Conservation (phyloP, 2,797 vertebrate genomes). For the Centroberyx gerrardi region DNA sequence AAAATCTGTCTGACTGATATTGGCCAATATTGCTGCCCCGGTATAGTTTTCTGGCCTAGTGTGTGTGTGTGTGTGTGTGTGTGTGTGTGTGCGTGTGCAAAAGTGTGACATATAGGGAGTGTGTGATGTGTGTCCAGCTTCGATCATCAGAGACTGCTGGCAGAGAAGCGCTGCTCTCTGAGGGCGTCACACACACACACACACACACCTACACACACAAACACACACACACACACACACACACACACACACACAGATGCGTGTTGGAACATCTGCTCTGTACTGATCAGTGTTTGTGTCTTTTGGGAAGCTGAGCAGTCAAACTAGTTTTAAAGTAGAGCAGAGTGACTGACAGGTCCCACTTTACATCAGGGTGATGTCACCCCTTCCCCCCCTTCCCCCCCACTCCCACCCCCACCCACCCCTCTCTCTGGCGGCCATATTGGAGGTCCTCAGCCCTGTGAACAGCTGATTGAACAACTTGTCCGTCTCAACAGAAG, state of each 20-base stretch:
- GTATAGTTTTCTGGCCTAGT: no score
- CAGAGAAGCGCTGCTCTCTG: not conserved
- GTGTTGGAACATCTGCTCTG: no score
- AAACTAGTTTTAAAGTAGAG: constrained; percentile 62
- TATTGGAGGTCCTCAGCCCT: no score
- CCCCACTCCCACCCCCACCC: not conserved
- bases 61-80: not conserved
- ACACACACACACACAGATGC: not conserved
- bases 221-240: constrained; percentile 11
- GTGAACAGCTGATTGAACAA: no score
- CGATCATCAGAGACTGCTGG: not conserved
- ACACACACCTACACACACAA: constrained; percentile 3
- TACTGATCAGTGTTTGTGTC: no score
- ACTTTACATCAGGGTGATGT: constrained; percentile 15
- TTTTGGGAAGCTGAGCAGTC: not conserved
- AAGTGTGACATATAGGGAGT: not conserved
- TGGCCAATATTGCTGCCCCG: not conserved
- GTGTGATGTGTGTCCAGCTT: not conserved
- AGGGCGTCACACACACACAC: not conserved
- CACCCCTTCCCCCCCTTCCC: no score
- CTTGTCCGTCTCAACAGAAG: no score
- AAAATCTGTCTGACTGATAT: not conserved
- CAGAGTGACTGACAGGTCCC: constrained; percentile 7
- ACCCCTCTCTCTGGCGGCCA: not conserved
- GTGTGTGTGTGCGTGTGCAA: not conserved